Evolutionary conservation across 1,140 invertebrate genomes (phyloP).

Genomic region (Holcopasites calliopsidis): DNA sequence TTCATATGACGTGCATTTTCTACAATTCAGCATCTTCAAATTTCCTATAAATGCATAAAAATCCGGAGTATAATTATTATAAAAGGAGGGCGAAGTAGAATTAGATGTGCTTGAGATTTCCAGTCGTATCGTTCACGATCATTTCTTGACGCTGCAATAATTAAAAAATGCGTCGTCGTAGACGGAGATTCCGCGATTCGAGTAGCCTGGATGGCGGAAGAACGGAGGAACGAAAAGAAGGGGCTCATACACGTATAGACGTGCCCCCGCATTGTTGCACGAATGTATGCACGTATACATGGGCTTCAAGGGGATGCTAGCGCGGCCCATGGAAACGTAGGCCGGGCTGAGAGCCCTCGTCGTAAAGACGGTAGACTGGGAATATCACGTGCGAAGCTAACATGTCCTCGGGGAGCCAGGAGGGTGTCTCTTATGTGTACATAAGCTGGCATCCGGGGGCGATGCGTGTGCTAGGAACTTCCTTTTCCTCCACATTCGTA

Average conservation of each 20-base stretch:
- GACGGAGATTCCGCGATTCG: constrained; percentile 28
- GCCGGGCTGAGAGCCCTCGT: constrained; percentile 43
- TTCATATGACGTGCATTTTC: too few relatives aligned
- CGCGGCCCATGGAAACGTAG: constrained; percentile 29
- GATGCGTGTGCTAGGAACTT: neutral
- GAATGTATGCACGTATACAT: neutral
- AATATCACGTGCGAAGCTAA: constrained; percentile 67
- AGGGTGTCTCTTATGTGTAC: constrained; percentile 40
- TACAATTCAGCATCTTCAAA: too few relatives aligned
- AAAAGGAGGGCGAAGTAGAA: too few relatives aligned
- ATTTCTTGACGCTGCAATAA: too few relatives aligned
- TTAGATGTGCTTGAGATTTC: too few relatives aligned
- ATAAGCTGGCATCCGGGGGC: constrained; percentile 4
- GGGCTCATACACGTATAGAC: neutral
- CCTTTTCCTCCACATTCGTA: neutral
- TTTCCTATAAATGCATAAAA: too few relatives aligned
- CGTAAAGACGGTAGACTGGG: constrained; percentile 54
- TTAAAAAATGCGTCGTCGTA: neutral
- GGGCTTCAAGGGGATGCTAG: constrained; percentile 28
- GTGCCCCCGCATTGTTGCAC: neutral
- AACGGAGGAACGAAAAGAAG: constrained; percentile 27
- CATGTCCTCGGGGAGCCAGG: constrained; percentile 56
- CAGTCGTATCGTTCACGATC: too few relatives aligned
- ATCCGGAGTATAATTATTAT: too few relatives aligned
- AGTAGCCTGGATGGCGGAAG: constrained; percentile 13